phyloP scores from a whole-genome alignment of 2,797 vertebrate genomes.

The Pantherophis alleghaniensis region DNA sequence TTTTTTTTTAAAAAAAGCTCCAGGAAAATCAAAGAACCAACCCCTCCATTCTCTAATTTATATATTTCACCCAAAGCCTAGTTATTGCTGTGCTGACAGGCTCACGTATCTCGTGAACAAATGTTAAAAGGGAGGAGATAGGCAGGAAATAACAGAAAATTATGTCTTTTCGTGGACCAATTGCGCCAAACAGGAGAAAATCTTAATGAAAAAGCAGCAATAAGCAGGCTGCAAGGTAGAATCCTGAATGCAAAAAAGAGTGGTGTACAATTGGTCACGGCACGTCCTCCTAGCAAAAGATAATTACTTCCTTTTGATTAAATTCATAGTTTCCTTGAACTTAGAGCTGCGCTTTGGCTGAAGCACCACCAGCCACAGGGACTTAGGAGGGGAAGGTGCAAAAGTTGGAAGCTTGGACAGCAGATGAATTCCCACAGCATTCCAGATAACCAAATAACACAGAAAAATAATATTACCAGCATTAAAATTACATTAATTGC shows the following conservation, averaged over 20 bases:
- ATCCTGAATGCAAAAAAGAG: slow-evolving; percentile 1
- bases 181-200: background rate
- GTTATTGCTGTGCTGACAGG: background rate
- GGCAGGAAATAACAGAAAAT: background rate
- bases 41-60: background rate
- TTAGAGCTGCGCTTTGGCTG: background rate
- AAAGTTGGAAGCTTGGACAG: background rate
- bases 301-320: background rate
- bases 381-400: background rate
- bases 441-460: background rate
- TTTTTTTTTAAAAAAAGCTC: background rate
- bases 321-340: slow-evolving; percentile 15
- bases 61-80: background rate
- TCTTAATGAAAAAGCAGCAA: background rate
- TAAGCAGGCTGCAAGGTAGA: background rate
- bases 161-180: background rate
- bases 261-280: background rate
- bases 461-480: background rate
- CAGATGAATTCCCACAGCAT: background rate
- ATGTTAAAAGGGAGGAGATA: background rate
- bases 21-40: background rate
- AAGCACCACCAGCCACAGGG: background rate
- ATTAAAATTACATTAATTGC: background rate
- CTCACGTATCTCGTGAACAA: background rate
- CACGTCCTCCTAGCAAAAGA: background rate